Base-by-base conservation (phyloP, 2,888 invertebrate genomes). In the Macrosoma leucophasiata region DNA sequence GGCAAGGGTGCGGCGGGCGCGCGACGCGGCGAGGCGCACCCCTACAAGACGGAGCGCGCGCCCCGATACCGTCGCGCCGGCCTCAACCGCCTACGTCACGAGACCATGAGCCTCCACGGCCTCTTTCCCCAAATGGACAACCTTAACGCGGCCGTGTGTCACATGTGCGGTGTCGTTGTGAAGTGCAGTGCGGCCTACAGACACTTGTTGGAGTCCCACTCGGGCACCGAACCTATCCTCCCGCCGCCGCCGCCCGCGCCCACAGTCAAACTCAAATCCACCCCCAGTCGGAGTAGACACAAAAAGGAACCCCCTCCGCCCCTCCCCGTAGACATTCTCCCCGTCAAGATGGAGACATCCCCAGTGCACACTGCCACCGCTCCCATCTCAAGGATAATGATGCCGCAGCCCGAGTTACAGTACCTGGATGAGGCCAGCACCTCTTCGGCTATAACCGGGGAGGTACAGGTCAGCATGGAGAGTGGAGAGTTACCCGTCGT, bases 101-200 rank as follows among this genome's bases (percentile, higher is more conserved):
- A 87, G 72, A 90, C 89, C 66, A 92, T 92, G 88, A 87, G 88
- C 50, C 86, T 92, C 36, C 93, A 91, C 70, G 93, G 93, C 26
- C 86, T 91, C 55, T 91, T 91, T 57, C 94, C 94, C 13, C 91
- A 92, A 57, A 87, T 89, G 71, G 92, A 93, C 73, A 86, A 88
- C 42, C 88, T 93, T 53, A 89, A 89, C 63, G 89, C 92, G 41
- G 91, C 92, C 39, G 88, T 93, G 51, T 94, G 94, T 73, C 91
- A 91, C 70, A 85, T 89, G 66, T 94, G 94, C 69, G 89, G 89
- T 47, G 88, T 90, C 48, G 88, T 90, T 61, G 89, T 93, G 52
- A 93, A 93, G 76, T 91, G 92, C 52, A 90, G 91, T 67, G 93
- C 92, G 29, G 88, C 91, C 31, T 89, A 89, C 56, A 87, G 89